Evolutionary conservation across 2,888 invertebrate genomes (phyloP), one percentile per base, ranked within the genome.

Genomic region (Drosophila lacicola): DNA sequence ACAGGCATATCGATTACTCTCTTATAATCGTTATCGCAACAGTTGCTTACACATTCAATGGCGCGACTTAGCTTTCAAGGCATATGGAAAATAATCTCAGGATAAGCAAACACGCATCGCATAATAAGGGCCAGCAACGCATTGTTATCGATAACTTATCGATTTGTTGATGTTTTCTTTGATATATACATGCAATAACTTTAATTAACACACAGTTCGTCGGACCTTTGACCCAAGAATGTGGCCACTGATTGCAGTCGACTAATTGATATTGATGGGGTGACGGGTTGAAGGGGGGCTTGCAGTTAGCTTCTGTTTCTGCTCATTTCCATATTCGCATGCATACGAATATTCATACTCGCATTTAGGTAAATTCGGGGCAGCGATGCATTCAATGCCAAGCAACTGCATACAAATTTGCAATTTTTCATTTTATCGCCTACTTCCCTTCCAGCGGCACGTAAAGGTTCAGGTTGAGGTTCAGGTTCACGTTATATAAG

Each of bases 331-430:
- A 74, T 67, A 62, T 66, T 78, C 62, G 51, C 42, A 57, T 47
- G 45, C 73, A 57, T 33, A 63, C 57, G 29, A 69, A 75, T 75
- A 70, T 77, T 66, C 77, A 70, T 77, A 70, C 55, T 60, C 45
- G 56, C 50, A 76, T 74, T 57, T 57, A 49, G 61, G 53, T 45
- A 60, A 46, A 75, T 63, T 50, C 37, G 54, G 54, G 64, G 60
- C 77, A 77, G 33, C 70, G 80, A 76, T 80, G 77, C 77, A 64
- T 77, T 67, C 71, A 66, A 57, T 66, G 63, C 70, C 14, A 61
- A 70, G 57, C 60, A 66, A 62, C 54, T 73, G 74, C 74, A 63
- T 70, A 51, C 29, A 70, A 70, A 60, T 60, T 50, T 47, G 45
- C 57, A 61, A 78, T 54, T 74, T 65, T 74, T 78, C 36, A 61